These are phyloP conservation scores for Patiria miniata DNA, from an alignment of 35 echinoderm and acorn worm species.

Conservation along the genomic window DNA sequence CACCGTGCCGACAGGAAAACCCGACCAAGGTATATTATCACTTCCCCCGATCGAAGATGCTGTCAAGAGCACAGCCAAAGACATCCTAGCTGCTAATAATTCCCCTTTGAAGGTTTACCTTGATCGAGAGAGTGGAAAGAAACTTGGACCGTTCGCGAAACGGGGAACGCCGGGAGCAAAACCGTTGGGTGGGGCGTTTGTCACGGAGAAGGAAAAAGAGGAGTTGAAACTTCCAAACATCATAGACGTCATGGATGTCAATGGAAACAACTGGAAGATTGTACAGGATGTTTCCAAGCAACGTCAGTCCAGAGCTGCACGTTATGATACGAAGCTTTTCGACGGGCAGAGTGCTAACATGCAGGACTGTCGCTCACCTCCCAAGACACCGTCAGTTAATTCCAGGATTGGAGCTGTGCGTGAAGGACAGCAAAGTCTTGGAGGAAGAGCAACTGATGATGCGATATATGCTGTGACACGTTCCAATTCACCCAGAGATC, in stretches of 20 bases:
- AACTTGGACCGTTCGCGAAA: not conserved
- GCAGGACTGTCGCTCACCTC: not conserved
- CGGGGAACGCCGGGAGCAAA: not conserved
- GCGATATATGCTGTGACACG: slow-evolving; percentile 42
- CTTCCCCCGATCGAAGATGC: not conserved
- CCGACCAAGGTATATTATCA: not conserved
- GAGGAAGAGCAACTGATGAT: not conserved
- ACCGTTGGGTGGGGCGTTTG: not conserved
- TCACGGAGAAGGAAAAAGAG: slow-evolving; percentile 24
- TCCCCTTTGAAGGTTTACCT: slow-evolving; percentile 25
- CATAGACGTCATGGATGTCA: slow-evolving; percentile 84
- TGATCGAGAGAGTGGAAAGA: slow-evolving; percentile 1
- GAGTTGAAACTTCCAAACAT: slow-evolving; percentile 77
- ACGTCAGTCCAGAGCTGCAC: not conserved
- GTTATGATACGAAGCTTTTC: not conserved
- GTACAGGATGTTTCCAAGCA: slow-evolving; percentile 61
- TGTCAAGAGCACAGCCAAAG: not conserved
- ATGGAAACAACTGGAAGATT: slow-evolving; percentile 93
- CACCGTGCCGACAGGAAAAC: not conserved
- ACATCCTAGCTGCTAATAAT: not conserved
- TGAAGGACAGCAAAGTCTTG: not conserved
- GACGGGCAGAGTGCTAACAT: not conserved
- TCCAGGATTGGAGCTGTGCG: not conserved
- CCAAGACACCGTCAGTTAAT: slow-evolving; percentile 5
- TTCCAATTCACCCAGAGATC: slow-evolving; percentile 36